These are phyloP conservation scores for Calameuta filiformis DNA, from an alignment of 2,888 invertebrate species.

Conservation along the genomic window DNA sequence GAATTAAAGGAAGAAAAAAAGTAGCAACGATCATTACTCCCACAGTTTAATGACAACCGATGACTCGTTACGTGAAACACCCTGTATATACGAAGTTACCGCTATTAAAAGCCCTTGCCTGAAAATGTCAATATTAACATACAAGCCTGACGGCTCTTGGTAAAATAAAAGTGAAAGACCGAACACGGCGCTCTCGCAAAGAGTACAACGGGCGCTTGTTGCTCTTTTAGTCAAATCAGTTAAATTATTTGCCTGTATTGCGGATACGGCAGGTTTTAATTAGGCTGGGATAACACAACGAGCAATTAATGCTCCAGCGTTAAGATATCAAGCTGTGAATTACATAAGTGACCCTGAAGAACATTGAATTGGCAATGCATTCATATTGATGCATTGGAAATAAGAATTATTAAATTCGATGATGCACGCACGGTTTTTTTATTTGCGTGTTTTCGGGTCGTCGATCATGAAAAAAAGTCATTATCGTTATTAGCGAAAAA, in stretches of 20 bases:
- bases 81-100: not conserved
- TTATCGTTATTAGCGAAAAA: not conserved
- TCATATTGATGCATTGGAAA: too few species aligned
- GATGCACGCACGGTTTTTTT: too few species aligned
- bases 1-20: not conserved
- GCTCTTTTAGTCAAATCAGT: not conserved
- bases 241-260: not conserved
- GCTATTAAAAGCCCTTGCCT: constrained; percentile 18
- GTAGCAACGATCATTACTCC: not conserved
- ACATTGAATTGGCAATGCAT: too few species aligned
- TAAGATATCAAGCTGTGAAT: too few species aligned
- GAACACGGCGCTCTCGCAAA: not conserved
- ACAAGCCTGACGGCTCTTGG: constrained; percentile 12
- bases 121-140: constrained; percentile 23
- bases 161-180: not conserved
- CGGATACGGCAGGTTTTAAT: not conserved
- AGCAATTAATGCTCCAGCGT: not conserved
- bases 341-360: too few species aligned
- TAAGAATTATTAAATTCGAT: too few species aligned
- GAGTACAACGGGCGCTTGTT: not conserved
- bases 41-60: not conserved
- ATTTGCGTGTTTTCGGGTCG: too few species aligned
- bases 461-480: too few species aligned
- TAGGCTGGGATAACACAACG: not conserved
- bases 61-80: not conserved